Base-by-base conservation (phyloP, 1,140 invertebrate genomes). In the Eurosta solidaginis region DNA sequence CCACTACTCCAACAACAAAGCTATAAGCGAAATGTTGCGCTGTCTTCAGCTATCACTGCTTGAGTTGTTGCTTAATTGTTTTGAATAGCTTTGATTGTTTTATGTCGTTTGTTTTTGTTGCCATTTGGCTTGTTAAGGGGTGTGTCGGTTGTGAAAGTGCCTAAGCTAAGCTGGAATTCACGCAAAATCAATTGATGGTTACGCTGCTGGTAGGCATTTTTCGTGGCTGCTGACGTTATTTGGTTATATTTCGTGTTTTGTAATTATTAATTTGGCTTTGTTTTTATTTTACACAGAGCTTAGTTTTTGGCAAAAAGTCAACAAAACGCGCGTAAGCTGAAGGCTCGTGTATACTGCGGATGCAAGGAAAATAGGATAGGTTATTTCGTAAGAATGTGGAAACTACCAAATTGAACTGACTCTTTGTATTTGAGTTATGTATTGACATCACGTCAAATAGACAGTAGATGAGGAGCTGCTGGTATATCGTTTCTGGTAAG, bases 1-100 rank as follows among this genome's bases (percentile, higher is more conserved):
- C 12, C 17, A n/a, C n/a, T n/a, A n/a, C n/a, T n/a, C n/a, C n/a
- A 3, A 20, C 27, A 20, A 22, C 25, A 59, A 4, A 49, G 10
- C 9, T n/a, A 49, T 3, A 12, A 12, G 17, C 2, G 22, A 6
- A 52, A 52, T 22, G 27, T 7, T 5, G 5, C 14, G 12, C 5
- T 2, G 25, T 63, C 54, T 33, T n/a, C 33, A 68, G 36, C 22
- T 20, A 2, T 27, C 50, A 20, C 3, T 3, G 3, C 6, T 25
- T 25, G 59, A 40, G 33, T 68, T 68, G 33, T 68, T 68, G n/a
- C 36, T 22, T 68, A 68, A 68, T 68, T 68, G 59, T 68, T 68
- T 42, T 68, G 5, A n/a, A 68, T 17, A 68, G 59, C 33, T 68
- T 17, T 36, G 29, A 68, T 40, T 68, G 59, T 42, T 40, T 6